Conservation (phyloP, 2,888 invertebrate genomes). For the Phanerotoma sp. region DNA sequence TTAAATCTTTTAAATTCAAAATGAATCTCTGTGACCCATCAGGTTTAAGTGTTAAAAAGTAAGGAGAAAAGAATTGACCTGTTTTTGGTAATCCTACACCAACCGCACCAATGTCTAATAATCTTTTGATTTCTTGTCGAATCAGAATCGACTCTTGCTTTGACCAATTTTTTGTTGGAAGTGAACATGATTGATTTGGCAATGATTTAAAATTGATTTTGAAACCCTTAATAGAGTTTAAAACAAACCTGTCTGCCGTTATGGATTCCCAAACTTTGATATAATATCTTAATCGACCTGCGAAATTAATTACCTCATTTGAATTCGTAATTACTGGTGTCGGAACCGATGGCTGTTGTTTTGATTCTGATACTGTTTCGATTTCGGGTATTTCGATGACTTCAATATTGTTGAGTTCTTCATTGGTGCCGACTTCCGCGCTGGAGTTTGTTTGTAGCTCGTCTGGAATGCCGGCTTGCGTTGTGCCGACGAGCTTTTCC, state of each 20-base stretch:
- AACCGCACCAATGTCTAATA: not conserved
- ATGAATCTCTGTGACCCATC: not conserved
- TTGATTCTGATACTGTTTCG: too few relatives aligned
- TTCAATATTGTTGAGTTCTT: not conserved
- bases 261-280: not conserved
- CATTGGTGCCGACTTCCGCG: too few relatives aligned
- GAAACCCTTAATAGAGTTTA: not conserved
- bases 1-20: not conserved
- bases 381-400: too few relatives aligned
- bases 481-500: too few relatives aligned
- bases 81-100: not conserved
- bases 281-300: not conserved
- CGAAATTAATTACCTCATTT: conserved; percentile 1
- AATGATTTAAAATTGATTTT: not conserved
- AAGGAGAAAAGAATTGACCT: conserved; percentile 8
- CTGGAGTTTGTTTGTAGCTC: too few relatives aligned
- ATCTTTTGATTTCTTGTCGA: not conserved
- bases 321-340: too few relatives aligned
- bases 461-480: too few relatives aligned
- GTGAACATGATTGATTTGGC: not conserved
- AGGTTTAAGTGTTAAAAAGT: not conserved
- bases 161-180: not conserved
- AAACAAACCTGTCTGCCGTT: not conserved
- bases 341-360: too few relatives aligned
- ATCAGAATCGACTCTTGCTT: not conserved